Evolutionary conservation across 2,797 vertebrate genomes (phyloP), one percentile per base, ranked within the genome.

Genomic region (Hoplostethus atlanticus): DNA sequence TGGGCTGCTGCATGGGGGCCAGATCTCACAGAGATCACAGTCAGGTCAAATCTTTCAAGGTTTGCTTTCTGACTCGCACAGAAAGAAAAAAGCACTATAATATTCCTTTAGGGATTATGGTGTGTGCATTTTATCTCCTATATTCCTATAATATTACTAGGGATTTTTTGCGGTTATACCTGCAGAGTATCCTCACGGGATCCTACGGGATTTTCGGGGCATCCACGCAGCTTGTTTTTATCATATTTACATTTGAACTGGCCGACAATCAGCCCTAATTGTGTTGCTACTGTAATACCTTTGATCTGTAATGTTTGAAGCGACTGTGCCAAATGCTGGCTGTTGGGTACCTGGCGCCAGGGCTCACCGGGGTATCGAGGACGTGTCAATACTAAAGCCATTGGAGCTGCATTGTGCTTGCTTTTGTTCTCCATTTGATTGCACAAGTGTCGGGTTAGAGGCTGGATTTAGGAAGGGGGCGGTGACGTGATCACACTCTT

Each of bases 201-300:
- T 3, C 59, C 51, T 52, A 8, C 36, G n/a, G 64, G 52, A 64
- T 12, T 61, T 58, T 46, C 48, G 21, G 63, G n/a, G 77, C 30
- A 74, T 77, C 66, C 77, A 81, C 48, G 61, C 81, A 81, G 79
- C 87, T 88, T 92, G 87, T 1, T 84, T 89, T 87, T 80, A 62
- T 12, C 53, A 30, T 52, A 88, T 94, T 92, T 85, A 10, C 93
- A 94, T 92, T 5, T 87, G 80, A 94, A 93, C 66, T 50, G 68
- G 11, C 5, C 72, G 61, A 89, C 91, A 87, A 88, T 93, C 87
- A 68, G 25, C 65, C 36, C 69, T 89, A 87, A 93, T 92, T 88
- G 91, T 91, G 89, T 89, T 74, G 89, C 93, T 94, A 90, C 92
- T 94, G 93, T 94, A 93, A 92, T 54, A 54, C 85, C 88, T 94